Conservation (phyloP, 1,140 invertebrate species). For the Teleopsis dalmanni region DNA sequence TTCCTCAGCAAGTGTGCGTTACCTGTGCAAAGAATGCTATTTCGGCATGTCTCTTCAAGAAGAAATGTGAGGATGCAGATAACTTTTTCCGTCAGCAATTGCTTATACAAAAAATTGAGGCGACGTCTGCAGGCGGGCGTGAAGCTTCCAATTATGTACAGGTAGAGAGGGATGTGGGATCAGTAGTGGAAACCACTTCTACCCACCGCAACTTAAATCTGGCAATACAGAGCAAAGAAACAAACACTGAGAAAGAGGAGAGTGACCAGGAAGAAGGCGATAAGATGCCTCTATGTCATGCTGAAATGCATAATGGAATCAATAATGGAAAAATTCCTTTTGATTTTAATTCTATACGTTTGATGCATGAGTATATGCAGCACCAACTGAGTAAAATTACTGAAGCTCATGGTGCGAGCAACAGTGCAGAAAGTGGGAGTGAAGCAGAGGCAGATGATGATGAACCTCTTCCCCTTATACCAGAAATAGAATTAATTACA, state of each 20-base stretch:
- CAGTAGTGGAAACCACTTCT: not conserved
- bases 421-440: slow-evolving; percentile 4
- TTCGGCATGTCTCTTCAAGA: slow-evolving; percentile 36
- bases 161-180: slow-evolving; percentile 3
- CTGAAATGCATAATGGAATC: slow-evolving; percentile 17
- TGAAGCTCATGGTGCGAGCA: slow-evolving; percentile 1
- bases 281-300: not conserved
- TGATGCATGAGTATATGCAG: slow-evolving; percentile 42
- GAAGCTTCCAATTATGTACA: not conserved
- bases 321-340: slow-evolving; percentile 23
- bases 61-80: slow-evolving; percentile 42
- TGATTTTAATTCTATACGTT: slow-evolving; percentile 32
- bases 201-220: not conserved
- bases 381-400: slow-evolving; percentile 39
- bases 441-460: slow-evolving; percentile 20
- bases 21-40: slow-evolving; percentile 36
- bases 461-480: slow-evolving; percentile 34
- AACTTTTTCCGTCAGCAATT: slow-evolving; percentile 38
- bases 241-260: not conserved
- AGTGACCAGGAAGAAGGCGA: slow-evolving; percentile 11
- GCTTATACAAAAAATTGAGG: slow-evolving; percentile 33
- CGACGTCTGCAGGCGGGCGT: not conserved
- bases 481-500: slow-evolving; percentile 38
- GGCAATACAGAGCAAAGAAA: not conserved
- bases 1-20: slow-evolving; percentile 40